Base-by-base conservation (phyloP, 2,888 invertebrate species). In the Tromatobia lineatoria region DNA sequence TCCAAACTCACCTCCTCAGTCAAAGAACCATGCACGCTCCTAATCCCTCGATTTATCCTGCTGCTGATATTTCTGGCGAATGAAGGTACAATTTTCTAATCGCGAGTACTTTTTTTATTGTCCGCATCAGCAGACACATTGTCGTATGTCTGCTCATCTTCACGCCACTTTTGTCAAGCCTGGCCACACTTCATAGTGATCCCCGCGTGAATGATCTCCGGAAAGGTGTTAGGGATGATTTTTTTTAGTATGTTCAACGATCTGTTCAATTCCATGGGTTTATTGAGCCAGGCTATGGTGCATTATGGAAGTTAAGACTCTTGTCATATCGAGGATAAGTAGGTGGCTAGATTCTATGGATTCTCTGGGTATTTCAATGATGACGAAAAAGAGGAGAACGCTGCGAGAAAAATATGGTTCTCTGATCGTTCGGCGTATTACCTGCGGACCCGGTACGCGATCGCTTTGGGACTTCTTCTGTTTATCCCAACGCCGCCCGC, bases 401-500 rank as follows among this genome's bases (percentile, higher is more conserved):
- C 34, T n/a, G 20, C 15, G 11, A 59, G 47, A 54, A 76, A 38
- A 20, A 57, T 57, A 34, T 20, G 61, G 18, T 38, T n/a, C 52
- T 15, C 45, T 15, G 73, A 29, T 47, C 45, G 42, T 42, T 61
- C 50, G 74, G 42, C n/a, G n/a, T 61, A 34, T 61, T 74, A 74
- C 74, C 74, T 74, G 74, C 50, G 45, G 57, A 45, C 34, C 3
- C 18, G 69, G 34, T 23, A 34, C 42, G 59, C 61, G 74, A 74
- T 74, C 59, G 64, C 15, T 64, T 57, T 42, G 77, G 57, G 54
- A 18, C 54, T 80, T 73, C 66, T 57, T 59, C 45, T 57, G n/a
- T 77, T 57, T 67, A 64, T 79, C 67, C 57, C 52, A 42, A n/a
- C 88, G 34, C 54, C 67, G 82, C 81, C 90, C 90, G 88, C 86